Conservation (phyloP, 2,888 invertebrate genomes). For the Rhogogaster chlorosoma region DNA sequence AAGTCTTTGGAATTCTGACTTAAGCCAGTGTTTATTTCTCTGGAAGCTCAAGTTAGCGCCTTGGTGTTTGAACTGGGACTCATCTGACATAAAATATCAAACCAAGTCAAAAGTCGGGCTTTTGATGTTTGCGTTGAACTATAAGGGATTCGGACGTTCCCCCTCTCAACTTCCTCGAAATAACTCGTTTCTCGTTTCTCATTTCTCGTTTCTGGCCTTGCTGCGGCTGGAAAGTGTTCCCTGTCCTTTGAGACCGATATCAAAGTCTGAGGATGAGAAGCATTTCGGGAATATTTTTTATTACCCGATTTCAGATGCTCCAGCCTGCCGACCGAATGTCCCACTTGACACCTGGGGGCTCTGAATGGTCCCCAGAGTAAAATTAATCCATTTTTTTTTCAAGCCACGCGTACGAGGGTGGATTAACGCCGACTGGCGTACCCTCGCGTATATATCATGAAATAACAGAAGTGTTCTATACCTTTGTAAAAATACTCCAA, state of each 20-base stretch:
- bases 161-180: constrained; percentile 36
- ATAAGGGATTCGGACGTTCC: constrained; percentile 32
- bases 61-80: constrained; percentile 16
- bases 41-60: constrained; percentile 11
- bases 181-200: constrained; percentile 42
- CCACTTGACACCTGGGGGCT: constrained; percentile 8
- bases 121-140: constrained; percentile 50
- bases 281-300: constrained; percentile 31
- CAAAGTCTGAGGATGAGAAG: constrained; percentile 5
- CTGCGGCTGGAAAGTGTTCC: background rate
- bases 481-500: background rate
- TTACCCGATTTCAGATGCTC: constrained; percentile 13
- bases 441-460: constrained; percentile 7
- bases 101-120: constrained; percentile 29
- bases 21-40: constrained; percentile 23
- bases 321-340: background rate
- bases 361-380: constrained; percentile 35
- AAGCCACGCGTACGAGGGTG: constrained; percentile 8
- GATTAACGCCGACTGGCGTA: constrained; percentile 36
- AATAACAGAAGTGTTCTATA: constrained; percentile 17
- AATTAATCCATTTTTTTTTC: constrained; percentile 31
- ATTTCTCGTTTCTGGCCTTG: background rate
- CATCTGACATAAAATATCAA: constrained; percentile 50
- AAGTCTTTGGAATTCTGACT: background rate
- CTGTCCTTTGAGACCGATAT: constrained; percentile 28